Base-by-base conservation (phyloP, 2,113 vertebrate genomes). In the Boulengeromyrus knoepffleri region DNA sequence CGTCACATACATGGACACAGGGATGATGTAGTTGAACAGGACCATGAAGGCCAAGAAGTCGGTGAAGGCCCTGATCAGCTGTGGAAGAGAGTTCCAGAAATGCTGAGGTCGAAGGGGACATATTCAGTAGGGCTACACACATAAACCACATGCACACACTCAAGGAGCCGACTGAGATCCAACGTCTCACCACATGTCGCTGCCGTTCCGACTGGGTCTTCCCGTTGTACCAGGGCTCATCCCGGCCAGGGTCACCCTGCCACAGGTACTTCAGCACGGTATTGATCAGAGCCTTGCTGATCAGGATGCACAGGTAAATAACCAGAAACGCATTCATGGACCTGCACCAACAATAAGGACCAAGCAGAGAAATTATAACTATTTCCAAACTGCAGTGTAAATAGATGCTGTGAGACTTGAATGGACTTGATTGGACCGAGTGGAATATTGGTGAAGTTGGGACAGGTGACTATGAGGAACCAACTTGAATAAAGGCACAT, bases 31-130 rank as follows among this genome's bases (percentile, higher is more conserved):
- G 96, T 99, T 99, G 94, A 99, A 99, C 70, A 99, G 97, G 77
- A 99, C 99, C 99, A 99, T 99, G 94, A 98, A 99, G 70, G 99
- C 98, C 93, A 99, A 94, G 93, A 99, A 99, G 93, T 99, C 99
- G 0, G 99, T 99, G 95, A 99, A 97, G 0, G 97, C 97, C 91
- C 94, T 95, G 93, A 99, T 96, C 89, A 98, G 93, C 98, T 99
- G 95, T 56, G 21, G 47, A 50, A 58, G 39, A 58, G 36, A 84
- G 13, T 84, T n/a, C n/a, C 24, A 19, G 21, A n/a, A 46, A 9
- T 3, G 49, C 10, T 36, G 31, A 12, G 21, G 27, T 36, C 3
- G 4, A 42, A 42, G 74, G 15, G 15, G 5, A 42, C 17, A 80
- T 15, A 42, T 80, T 42, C n/a, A 42, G 6, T 19, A 46, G 24